Evolutionary conservation across 1,140 invertebrate genomes (phyloP).

Genomic region (Stegodyphus mimosarum): DNA sequence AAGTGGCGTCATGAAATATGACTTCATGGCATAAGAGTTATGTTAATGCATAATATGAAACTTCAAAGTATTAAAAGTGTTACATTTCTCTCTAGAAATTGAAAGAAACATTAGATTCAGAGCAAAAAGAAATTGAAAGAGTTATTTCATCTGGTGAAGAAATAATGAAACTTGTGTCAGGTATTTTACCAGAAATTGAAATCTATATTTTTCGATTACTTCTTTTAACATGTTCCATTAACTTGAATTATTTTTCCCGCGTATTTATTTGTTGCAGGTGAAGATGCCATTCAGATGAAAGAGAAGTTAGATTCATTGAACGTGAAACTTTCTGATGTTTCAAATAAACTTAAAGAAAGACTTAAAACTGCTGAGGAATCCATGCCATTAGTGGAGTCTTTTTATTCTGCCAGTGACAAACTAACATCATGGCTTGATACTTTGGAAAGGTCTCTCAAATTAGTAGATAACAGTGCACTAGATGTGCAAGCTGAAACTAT

Average conservation of each 20-base stretch:
- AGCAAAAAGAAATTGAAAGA: conserved; percentile 24
- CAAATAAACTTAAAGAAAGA: conserved; percentile 84
- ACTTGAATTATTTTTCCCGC: not conserved
- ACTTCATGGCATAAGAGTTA: no score
- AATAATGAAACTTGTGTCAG: conserved; percentile 91
- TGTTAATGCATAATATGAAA: no score
- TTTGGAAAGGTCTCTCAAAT: conserved; percentile 86
- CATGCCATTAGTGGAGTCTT: conserved; percentile 90
- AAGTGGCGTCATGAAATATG: no score
- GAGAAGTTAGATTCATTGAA: conserved; percentile 92
- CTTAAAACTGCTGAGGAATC: conserved; percentile 86
- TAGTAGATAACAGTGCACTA: conserved; percentile 74
- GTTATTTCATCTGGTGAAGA: conserved; percentile 78
- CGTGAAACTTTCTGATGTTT: conserved; percentile 87
- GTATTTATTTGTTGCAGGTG: conserved; percentile 70
- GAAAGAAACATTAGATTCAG: conserved; percentile 23
- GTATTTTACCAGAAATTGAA: not conserved
- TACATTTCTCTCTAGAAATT: conserved; percentile 3
- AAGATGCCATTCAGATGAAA: conserved; percentile 92
- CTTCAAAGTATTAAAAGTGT: no score
- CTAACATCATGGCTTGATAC: conserved; percentile 92
- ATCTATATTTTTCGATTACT: not conserved
- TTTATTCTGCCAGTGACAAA: conserved; percentile 88
- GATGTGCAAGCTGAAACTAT: conserved; percentile 66
- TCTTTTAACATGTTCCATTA: not conserved